Base-by-base conservation (phyloP, 92 coral and sea anemone genomes). In the Bergia puertoricense region DNA sequence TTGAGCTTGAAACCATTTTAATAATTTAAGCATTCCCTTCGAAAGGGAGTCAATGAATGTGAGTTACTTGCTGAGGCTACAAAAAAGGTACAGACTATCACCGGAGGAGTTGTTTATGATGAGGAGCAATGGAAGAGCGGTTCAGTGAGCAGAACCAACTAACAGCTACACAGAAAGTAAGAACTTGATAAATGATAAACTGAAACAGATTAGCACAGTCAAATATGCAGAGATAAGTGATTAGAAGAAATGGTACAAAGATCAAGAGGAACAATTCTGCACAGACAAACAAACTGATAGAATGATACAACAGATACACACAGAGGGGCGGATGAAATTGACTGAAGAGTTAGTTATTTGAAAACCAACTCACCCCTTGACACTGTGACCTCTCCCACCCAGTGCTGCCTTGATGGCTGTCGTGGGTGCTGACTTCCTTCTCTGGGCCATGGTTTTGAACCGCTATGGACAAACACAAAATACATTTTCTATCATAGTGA, bases 381-480 rank as follows among this genome's bases (percentile, higher is more conserved):
- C 46, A 8, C 92, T 85, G 72, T 92, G 90, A 37, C 89, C 91
- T 81, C 91, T 91, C 20, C 93, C 93, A 6, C 92, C 95, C 85
- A 92, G 86, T 0, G 99, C 97, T 9, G 96, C 94, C 85, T 97
- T 97, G 69, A 97, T 93, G 13, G 92, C 96, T 2, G 97, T 92
- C 9, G 99, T 87, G 20, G 99, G 97, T 36, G 96, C 98, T 5
- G 99, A 97, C n/a, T 98, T 93, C 74, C 99, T 91, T 74, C 99
- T 91, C 14, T 93, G 89, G 40, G 90, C 92, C 73, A 90, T 68
- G 46, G 88, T 50, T 72, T 89, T 89, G 80, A 85, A 93, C 89
- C 90, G 89, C 94, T 93, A 71, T 18, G 39, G 18, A 76, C 36
- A 45, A 10, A 93, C 73, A 75, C 76, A 8, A 84, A 85, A 71